Conservation (phyloP, 2,113 vertebrate species). For the Eudyptes chrysolophus region DNA sequence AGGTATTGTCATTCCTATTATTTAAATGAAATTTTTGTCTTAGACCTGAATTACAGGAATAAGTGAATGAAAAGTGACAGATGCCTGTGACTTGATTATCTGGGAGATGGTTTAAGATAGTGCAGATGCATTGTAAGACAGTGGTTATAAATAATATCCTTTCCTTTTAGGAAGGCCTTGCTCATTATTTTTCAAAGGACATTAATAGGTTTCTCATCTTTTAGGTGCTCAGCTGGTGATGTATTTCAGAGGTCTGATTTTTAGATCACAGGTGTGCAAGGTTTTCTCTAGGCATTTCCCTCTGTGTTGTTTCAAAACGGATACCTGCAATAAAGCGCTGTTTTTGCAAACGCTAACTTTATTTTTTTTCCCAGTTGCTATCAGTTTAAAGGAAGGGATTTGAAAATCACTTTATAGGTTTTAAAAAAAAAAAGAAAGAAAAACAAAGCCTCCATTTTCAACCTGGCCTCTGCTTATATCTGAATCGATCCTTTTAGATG, state of each 20-base stretch:
- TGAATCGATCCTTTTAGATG: background rate
- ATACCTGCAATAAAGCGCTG: background rate
- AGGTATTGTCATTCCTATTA: background rate
- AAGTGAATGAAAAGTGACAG: background rate
- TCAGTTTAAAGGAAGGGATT: background rate
- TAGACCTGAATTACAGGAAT: background rate
- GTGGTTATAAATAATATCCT: background rate
- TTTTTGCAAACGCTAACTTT: slow-evolving; percentile 14
- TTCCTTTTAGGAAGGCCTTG: background rate
- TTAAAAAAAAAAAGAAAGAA: background rate
- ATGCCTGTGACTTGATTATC: background rate
- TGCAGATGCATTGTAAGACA: background rate
- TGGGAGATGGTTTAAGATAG: background rate
- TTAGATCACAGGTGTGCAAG: slow-evolving; percentile 1
- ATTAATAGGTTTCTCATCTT: slow-evolving; percentile 25
- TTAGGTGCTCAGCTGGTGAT: slow-evolving; percentile 14
- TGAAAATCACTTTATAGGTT: background rate
- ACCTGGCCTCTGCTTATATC: background rate
- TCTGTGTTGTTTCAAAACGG: background rate
- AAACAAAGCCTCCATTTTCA: background rate
- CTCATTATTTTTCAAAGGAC: background rate
- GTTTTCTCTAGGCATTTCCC: slow-evolving; percentile 17
- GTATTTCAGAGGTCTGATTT: slow-evolving; percentile 9
- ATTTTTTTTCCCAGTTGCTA: background rate
- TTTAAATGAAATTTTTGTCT: background rate